A percentile compares a stretch with the other conserved stretches of the same genome.
These are phyloP conservation scores for Meandrusa payeni DNA, from an alignment of 2,888 invertebrate genomes.

Conservation along the genomic window DNA sequence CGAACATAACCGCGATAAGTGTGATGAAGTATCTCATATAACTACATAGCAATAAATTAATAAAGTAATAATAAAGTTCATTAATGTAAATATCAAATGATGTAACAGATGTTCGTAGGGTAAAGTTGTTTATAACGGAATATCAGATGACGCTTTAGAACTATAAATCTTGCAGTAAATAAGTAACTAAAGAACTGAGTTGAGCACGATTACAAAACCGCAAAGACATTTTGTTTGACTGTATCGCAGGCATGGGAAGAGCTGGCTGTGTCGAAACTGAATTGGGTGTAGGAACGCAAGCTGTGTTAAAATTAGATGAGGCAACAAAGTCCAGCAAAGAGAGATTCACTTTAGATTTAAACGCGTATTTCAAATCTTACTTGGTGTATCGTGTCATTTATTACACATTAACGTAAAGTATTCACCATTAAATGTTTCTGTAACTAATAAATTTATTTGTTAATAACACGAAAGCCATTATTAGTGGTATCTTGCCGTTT, in stretches of 20 bases:
- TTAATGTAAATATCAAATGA: background rate
- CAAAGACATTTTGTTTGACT: constrained; percentile 42
- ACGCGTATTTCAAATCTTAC: constrained; percentile 15
- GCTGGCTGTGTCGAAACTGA: constrained; percentile 44
- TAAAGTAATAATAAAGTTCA: too few relatives aligned
- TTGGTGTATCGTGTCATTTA: constrained; percentile 18
- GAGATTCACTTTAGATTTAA: constrained; percentile 29
- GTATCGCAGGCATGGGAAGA: constrained; percentile 46
- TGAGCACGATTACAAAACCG: constrained; percentile 37
- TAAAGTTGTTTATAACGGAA: constrained; percentile 34
- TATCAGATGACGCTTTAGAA: constrained; percentile 38
- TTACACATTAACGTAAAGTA: constrained; percentile 4
- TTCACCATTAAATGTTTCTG: constrained; percentile 11
- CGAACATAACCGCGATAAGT: too few relatives aligned
- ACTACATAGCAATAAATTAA: too few relatives aligned
- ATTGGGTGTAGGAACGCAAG: constrained; percentile 42
- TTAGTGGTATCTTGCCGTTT: constrained; percentile 2
- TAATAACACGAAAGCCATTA: constrained; percentile 12
- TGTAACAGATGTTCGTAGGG: constrained; percentile 34
- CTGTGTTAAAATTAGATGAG: constrained; percentile 49
- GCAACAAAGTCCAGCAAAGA: constrained; percentile 39
- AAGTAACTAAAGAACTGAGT: constrained; percentile 25
- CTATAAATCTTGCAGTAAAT: constrained; percentile 15
- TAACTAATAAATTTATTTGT: constrained; percentile 13
- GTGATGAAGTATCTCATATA: too few relatives aligned